phyloP scores from a whole-genome alignment of 2,888 invertebrate species.

The Drosophila infuscata region DNA sequence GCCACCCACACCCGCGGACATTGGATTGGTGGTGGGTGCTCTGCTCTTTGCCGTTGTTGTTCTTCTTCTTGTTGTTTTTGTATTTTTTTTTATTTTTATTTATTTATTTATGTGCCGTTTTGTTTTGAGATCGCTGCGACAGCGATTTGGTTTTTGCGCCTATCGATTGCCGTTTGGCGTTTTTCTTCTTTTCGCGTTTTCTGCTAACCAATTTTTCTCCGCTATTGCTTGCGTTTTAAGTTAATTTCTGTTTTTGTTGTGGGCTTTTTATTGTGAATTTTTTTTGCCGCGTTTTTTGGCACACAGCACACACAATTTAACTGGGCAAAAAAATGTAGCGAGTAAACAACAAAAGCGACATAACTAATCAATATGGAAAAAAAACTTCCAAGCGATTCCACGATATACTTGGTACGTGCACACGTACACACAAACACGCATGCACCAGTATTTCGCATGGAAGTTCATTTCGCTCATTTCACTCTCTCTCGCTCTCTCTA shows the following conservation, averaged over 20 bases:
- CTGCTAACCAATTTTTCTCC: slow-evolving; percentile 6
- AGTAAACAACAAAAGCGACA: slow-evolving; percentile 85
- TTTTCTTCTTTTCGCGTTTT: slow-evolving; percentile 29
- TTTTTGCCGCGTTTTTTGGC: slow-evolving; percentile 60
- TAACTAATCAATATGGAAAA: slow-evolving; percentile 85
- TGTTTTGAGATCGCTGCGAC: slow-evolving; percentile 60
- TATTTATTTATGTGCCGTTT: slow-evolving; percentile 5
- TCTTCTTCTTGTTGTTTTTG: neutral
- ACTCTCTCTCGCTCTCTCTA: slow-evolving; percentile 27
- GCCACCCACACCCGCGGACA: slow-evolving; percentile 84
- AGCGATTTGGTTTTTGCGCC: slow-evolving; percentile 58
- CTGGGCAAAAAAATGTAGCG: slow-evolving; percentile 80
- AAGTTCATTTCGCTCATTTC: slow-evolving; percentile 43
- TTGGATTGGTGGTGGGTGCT: slow-evolving; percentile 62
- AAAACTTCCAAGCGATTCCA: slow-evolving; percentile 78
- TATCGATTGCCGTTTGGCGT: slow-evolving; percentile 8
- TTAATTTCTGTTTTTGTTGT: slow-evolving; percentile 1
- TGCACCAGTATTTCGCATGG: slow-evolving; percentile 68
- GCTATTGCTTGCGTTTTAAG: slow-evolving; percentile 4
- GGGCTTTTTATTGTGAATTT: slow-evolving; percentile 23
- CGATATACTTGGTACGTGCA: slow-evolving; percentile 51
- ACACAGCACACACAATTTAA: slow-evolving; percentile 71
- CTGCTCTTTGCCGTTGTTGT: neutral
- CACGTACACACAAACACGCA: slow-evolving; percentile 54
- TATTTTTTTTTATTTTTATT: neutral